Conservation (phyloP, 2,797 vertebrate species). For the Darevskia mixta region DNA sequence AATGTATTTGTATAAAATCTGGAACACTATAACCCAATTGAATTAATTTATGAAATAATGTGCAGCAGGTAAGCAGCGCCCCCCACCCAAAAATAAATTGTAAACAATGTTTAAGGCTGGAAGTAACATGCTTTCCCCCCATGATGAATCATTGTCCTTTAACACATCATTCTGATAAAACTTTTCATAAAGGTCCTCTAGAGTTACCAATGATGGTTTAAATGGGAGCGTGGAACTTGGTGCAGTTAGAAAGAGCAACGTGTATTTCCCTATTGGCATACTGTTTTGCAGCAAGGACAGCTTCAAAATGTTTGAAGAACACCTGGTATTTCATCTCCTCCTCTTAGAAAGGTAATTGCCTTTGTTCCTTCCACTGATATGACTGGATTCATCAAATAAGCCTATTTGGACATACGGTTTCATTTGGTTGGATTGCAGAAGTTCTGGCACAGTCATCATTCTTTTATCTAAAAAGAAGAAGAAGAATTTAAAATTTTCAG, state of each 20-base stretch:
- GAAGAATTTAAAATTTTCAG: background rate
- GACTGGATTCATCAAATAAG: slow-evolving; percentile 62
- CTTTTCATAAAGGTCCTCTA: slow-evolving; percentile 53
- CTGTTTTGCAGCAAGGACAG: slow-evolving; percentile 52
- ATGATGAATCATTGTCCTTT: slow-evolving; percentile 63
- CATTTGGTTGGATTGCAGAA: slow-evolving; percentile 59
- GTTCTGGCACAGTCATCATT: slow-evolving; percentile 79
- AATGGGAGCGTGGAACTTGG: slow-evolving; percentile 46
- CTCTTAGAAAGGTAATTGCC: slow-evolving; percentile 65
- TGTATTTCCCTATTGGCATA: slow-evolving; percentile 65
- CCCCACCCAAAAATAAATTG: slow-evolving; percentile 63
- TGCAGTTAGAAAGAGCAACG: slow-evolving; percentile 62
- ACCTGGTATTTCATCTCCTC: slow-evolving; percentile 37
- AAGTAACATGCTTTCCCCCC: slow-evolving; percentile 68
- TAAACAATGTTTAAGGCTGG: slow-evolving; percentile 73
- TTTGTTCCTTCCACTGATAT: slow-evolving; percentile 70
- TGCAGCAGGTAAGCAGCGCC: slow-evolving; percentile 68
- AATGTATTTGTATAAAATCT: slow-evolving; percentile 62
- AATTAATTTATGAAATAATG: slow-evolving; percentile 70
- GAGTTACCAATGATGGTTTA: slow-evolving; percentile 57
- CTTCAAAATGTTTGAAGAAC: slow-evolving; percentile 62
- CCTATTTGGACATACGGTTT: slow-evolving; percentile 51
- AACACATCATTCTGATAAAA: slow-evolving; percentile 58
- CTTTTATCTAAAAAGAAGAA: slow-evolving; percentile 87
- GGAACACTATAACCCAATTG: slow-evolving; percentile 72